Evolutionary conservation across 2,113 vertebrate species (phyloP).

Genomic region (Vidua macroura): DNA sequence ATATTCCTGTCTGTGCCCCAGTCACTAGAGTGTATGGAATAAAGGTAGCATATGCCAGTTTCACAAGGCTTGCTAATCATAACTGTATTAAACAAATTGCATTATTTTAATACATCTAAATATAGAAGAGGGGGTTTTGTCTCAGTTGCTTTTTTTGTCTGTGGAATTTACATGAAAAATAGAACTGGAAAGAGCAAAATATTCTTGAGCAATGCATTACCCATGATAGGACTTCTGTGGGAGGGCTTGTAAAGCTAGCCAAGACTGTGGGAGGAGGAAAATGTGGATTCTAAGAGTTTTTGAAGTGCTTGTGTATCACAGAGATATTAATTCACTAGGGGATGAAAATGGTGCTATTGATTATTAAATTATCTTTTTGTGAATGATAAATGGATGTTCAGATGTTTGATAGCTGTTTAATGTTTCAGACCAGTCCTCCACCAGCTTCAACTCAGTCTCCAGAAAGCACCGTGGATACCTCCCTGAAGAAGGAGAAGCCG

Average conservation of each 20-base stretch:
- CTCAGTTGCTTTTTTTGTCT: background rate
- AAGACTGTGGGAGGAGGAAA: background rate
- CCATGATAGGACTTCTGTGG: background rate
- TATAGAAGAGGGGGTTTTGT: background rate
- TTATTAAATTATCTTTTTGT: background rate
- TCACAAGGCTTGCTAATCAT: background rate
- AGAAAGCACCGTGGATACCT: slow-evolving; percentile 73
- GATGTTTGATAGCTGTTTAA: background rate
- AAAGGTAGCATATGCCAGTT: background rate
- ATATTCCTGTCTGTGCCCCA: background rate
- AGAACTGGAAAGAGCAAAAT: background rate
- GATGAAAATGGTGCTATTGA: background rate
- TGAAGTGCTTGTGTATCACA: background rate
- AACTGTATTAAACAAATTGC: background rate
- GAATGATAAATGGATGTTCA: background rate
- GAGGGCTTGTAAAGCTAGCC: background rate
- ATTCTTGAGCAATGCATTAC: background rate
- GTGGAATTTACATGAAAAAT: slow-evolving; percentile 6
- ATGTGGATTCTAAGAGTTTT: background rate
- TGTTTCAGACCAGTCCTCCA: slow-evolving; percentile 72
- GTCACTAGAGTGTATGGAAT: background rate
- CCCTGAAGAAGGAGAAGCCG: slow-evolving; percentile 81
- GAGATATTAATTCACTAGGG: background rate
- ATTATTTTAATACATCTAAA: background rate
- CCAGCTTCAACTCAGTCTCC: slow-evolving; percentile 70